These are phyloP conservation scores for Sebastes itinus DNA, from an alignment of 2,797 vertebrate species.

Conservation along the genomic window DNA sequence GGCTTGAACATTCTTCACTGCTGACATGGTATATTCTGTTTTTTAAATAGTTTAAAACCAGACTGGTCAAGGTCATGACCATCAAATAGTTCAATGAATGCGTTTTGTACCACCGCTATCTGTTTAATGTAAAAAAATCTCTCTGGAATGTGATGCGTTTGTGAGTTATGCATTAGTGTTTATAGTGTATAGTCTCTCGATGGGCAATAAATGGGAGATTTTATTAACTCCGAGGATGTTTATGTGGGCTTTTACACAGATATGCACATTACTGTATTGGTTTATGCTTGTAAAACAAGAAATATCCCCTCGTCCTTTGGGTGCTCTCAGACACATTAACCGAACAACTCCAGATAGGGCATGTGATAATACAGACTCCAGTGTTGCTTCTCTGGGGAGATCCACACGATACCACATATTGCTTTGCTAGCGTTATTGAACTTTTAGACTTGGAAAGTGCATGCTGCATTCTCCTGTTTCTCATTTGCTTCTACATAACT, in stretches of 20 bases:
- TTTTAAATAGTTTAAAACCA: neutral
- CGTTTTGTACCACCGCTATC: neutral
- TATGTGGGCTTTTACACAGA: neutral
- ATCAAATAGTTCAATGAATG: neutral
- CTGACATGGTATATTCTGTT: neutral
- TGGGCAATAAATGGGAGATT: neutral
- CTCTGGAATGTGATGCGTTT: neutral
- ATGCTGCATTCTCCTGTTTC: neutral
- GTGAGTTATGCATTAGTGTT: neutral
- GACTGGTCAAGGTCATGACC: neutral
- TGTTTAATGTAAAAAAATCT: neutral
- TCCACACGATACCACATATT: slow-evolving; percentile 16
- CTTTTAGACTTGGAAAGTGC: slow-evolving; percentile 13
- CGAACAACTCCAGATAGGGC: slow-evolving; percentile 1
- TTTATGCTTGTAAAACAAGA: slow-evolving; percentile 6
- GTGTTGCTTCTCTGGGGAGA: neutral
- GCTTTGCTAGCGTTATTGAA: slow-evolving; percentile 14
- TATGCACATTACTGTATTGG: neutral
- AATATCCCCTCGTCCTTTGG: neutral
- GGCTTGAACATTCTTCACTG: neutral
- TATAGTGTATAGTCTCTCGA: neutral
- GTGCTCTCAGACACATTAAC: slow-evolving; percentile 7
- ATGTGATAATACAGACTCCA: slow-evolving; percentile 19
- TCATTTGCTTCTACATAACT: slow-evolving; percentile 3
- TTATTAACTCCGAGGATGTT: neutral